phyloP scores from a whole-genome alignment of 2,888 invertebrate species.

The Zhengitettix transpicula region DNA sequence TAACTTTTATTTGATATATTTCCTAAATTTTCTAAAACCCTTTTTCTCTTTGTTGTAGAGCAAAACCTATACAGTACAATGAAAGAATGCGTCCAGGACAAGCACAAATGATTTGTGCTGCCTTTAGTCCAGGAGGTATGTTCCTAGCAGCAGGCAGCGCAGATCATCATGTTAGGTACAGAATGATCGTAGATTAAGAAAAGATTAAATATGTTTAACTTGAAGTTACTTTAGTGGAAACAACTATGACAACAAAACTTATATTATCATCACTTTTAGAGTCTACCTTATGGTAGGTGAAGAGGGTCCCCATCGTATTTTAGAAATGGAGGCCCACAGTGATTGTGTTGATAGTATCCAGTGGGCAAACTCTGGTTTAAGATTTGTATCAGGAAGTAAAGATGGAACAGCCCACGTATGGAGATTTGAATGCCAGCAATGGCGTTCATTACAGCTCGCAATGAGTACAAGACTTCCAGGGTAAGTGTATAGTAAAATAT shows the following conservation, averaged over 20 bases:
- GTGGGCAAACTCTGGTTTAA: slow-evolving; percentile 77
- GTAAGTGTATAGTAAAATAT: slow-evolving; percentile 21
- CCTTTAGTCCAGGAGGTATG: slow-evolving; percentile 74
- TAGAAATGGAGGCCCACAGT: slow-evolving; percentile 63
- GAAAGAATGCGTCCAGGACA: slow-evolving; percentile 85
- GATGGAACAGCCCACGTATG: slow-evolving; percentile 91
- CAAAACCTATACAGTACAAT: slow-evolving; percentile 79
- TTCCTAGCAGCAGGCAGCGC: slow-evolving; percentile 89
- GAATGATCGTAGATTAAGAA: too few relatives aligned
- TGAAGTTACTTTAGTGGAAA: too few relatives aligned
- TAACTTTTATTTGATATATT: too few relatives aligned
- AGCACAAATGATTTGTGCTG: slow-evolving; percentile 89
- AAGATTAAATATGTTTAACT: too few relatives aligned
- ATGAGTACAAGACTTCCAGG: slow-evolving; percentile 46
- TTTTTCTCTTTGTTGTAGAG: slow-evolving; percentile 25
- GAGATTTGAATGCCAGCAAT: slow-evolving; percentile 78
- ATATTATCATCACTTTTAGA: slow-evolving; percentile 15
- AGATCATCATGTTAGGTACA: slow-evolving; percentile 69
- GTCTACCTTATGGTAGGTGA: slow-evolving; percentile 32
- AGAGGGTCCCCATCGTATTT: slow-evolving; percentile 36
- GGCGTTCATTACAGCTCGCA: slow-evolving; percentile 61
- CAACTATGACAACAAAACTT: too few relatives aligned
- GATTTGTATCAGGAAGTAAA: slow-evolving; percentile 87
- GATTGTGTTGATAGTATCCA: slow-evolving; percentile 92
- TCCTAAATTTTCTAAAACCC: too few relatives aligned